phyloP scores from a whole-genome alignment of 1,140 invertebrate species.

The Musca domestica region DNA sequence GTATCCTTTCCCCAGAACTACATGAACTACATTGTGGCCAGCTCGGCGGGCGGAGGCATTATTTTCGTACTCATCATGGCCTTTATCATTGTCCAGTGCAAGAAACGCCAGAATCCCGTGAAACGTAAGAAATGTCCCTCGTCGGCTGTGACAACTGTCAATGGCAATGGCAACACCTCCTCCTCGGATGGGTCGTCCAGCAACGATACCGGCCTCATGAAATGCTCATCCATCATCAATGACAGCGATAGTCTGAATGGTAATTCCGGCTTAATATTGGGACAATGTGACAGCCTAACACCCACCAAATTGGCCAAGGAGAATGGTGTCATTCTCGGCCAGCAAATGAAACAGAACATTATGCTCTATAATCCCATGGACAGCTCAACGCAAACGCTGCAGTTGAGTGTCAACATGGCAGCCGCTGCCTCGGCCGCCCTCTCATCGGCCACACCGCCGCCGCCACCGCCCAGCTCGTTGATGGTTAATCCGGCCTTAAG shows the following conservation, averaged over 20 bases:
- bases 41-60: constrained; percentile 62
- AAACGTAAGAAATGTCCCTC: constrained; percentile 57
- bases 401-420: constrained; percentile 44
- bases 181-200: constrained; percentile 45
- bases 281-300: constrained; percentile 38
- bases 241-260: constrained; percentile 45
- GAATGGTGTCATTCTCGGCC: constrained; percentile 43
- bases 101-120: constrained; percentile 56
- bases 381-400: constrained; percentile 29
- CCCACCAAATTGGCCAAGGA: constrained; percentile 42
- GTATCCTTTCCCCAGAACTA: constrained; percentile 67
- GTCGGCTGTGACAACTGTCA: constrained; percentile 40
- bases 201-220: constrained; percentile 48
- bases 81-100: constrained; percentile 64
- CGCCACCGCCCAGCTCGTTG: constrained; percentile 34
- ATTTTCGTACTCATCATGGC: constrained; percentile 63
- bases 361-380: constrained; percentile 43
- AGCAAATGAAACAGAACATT: constrained; percentile 51
- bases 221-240: constrained; percentile 48
- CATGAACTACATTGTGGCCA: constrained; percentile 60
- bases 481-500: constrained; percentile 37
- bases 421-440: constrained; percentile 16
- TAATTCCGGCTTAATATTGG: constrained; percentile 32
- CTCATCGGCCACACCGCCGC: constrained; percentile 28
- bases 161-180: constrained; percentile 38